Percentiles rank a stretch among this genome's conserved stretches.
These are phyloP conservation scores for Hydrozoanthus tunicans DNA, from an alignment of 64 coral and sea anemone species.

Conservation along the genomic window DNA sequence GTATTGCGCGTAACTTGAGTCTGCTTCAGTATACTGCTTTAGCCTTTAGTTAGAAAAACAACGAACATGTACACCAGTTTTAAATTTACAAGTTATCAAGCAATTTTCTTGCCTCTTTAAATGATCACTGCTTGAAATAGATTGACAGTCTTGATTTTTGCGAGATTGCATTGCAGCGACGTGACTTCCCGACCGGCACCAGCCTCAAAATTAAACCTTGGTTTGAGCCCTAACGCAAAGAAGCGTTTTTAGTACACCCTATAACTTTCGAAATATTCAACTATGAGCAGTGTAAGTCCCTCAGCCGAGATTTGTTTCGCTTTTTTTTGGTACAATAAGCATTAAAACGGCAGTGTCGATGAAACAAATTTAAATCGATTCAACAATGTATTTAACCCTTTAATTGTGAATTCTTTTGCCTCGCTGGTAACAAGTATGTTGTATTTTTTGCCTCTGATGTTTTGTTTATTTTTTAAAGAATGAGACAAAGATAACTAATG, in stretches of 20 bases:
- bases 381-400: neutral
- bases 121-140: neutral
- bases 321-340: too few species aligned
- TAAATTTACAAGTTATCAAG: neutral
- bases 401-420: neutral
- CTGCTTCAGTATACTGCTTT: neutral
- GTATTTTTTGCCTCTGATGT: neutral
- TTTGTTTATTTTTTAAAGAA: conserved; percentile 9
- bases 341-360: too few species aligned
- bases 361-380: neutral
- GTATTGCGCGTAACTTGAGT: neutral
- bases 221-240: too few species aligned
- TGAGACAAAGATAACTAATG: conserved; percentile 11
- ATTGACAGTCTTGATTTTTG: neutral
- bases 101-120: neutral
- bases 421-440: neutral
- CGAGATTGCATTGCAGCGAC: neutral
- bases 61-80: neutral
- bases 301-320: too few species aligned
- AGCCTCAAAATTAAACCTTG: too few species aligned
- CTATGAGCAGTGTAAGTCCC: too few species aligned
- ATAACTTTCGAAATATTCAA: too few species aligned
- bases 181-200: too few species aligned
- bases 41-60: neutral
- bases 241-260: too few species aligned